Conservation (phyloP, 2,797 vertebrate species). For the Cynopterus sphinx region DNA sequence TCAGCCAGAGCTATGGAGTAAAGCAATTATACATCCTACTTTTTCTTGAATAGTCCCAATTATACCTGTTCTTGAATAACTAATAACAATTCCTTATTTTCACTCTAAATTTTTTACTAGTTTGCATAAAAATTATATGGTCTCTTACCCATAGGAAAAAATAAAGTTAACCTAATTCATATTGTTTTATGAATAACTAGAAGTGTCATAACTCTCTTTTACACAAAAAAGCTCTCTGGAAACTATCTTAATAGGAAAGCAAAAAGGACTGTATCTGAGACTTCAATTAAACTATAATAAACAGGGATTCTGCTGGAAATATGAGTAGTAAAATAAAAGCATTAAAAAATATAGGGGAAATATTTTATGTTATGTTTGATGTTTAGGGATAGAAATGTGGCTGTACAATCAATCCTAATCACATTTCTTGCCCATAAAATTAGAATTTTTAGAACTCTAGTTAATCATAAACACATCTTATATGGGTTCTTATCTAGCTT, state of each 20-base stretch:
- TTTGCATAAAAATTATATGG: not conserved
- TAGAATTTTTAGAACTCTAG: not conserved
- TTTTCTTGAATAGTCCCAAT: not conserved
- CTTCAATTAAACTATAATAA: not conserved
- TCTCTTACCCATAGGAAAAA: not conserved
- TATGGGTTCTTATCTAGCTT: not conserved
- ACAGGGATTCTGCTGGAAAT: not conserved
- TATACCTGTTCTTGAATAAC: not conserved
- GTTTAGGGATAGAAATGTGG: not conserved
- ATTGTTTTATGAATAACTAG: not conserved
- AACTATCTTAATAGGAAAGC: not conserved
- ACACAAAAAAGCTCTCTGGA: not conserved
- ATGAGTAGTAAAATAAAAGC: not conserved
- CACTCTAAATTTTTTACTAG: not conserved
- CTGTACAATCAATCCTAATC: not conserved
- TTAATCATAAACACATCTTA: not conserved
- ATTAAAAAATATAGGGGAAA: not conserved
- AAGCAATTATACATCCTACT: not conserved
- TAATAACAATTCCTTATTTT: not conserved
- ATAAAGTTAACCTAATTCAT: not conserved
- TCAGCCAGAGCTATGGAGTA: not conserved
- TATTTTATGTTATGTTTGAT: not conserved
- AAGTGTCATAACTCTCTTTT: not conserved
- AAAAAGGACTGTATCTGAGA: not conserved
- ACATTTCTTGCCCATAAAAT: not conserved